Conservation (phyloP, 2,113 vertebrate species). For the Orycteropus afer region DNA sequence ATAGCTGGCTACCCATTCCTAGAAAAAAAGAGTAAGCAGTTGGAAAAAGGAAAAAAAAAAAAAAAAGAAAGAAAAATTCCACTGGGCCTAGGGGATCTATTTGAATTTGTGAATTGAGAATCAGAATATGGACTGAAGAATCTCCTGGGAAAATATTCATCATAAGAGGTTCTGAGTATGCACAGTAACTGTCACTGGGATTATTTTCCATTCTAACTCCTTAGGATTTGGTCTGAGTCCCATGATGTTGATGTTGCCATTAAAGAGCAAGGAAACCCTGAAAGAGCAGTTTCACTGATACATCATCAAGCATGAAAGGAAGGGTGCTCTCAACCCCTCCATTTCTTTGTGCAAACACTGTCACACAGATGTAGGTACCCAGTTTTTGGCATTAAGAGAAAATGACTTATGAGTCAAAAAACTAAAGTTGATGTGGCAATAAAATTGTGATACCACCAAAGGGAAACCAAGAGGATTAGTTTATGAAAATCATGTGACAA, state of each 20-base stretch:
- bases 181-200: not conserved
- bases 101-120: slow-evolving; percentile 26
- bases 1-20: not conserved
- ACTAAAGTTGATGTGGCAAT: not conserved
- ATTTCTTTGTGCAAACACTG: not conserved
- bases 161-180: not conserved
- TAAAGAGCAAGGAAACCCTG: not conserved
- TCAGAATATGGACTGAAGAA: not conserved
- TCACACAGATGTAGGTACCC: not conserved
- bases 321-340: not conserved
- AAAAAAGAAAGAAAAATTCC: not conserved
- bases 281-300: not conserved
- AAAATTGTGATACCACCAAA: not conserved
- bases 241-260: not conserved
- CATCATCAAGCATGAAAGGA: not conserved
- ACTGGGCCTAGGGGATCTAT: not conserved
- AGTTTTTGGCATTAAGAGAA: not conserved
- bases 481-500: not conserved
- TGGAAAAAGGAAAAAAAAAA: not conserved
- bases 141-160: not conserved
- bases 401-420: slow-evolving; percentile 3
- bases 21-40: not conserved
- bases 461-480: not conserved
- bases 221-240: not conserved
- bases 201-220: not conserved